Percentiles rank a stretch among this genome's conserved stretches.
phyloP scores from a whole-genome alignment of 2,113 vertebrate species.

The Pithys albifrons region DNA sequence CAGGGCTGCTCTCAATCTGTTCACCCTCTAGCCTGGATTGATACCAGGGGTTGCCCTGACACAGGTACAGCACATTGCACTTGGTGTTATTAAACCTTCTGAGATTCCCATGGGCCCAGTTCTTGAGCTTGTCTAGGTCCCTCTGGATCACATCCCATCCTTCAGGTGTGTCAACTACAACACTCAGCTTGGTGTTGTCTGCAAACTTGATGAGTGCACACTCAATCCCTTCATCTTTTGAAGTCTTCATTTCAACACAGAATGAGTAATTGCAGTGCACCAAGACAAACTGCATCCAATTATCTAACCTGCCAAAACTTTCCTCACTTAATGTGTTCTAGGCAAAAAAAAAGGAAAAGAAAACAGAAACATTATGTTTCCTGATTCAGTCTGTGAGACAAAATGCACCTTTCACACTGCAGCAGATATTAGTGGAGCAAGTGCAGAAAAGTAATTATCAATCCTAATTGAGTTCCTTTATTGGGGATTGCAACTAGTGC shows the following conservation, averaged over 20 bases:
- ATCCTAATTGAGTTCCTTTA: neutral
- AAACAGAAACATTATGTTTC: neutral
- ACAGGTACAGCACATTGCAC: neutral
- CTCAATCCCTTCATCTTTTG: neutral
- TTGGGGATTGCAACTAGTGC: neutral
- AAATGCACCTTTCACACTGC: neutral
- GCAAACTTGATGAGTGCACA: neutral
- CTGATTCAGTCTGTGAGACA: neutral
- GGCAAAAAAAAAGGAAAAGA: neutral
- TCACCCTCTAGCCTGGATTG: neutral
- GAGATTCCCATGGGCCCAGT: neutral
- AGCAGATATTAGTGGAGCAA: neutral
- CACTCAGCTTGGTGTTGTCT: neutral
- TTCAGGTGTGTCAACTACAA: neutral
- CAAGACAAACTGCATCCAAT: neutral
- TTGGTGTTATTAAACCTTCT: neutral
- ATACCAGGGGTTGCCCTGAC: fast-evolving
- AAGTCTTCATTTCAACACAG: neutral
- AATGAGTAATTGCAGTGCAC: neutral
- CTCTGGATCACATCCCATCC: neutral
- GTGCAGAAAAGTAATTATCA: neutral
- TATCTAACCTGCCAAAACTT: neutral
- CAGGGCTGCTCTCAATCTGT: neutral
- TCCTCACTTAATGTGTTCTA: neutral
- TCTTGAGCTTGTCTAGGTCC: neutral